Evolutionary conservation across 2,888 invertebrate species (phyloP).

Genomic region (Stenodema calcarata): DNA sequence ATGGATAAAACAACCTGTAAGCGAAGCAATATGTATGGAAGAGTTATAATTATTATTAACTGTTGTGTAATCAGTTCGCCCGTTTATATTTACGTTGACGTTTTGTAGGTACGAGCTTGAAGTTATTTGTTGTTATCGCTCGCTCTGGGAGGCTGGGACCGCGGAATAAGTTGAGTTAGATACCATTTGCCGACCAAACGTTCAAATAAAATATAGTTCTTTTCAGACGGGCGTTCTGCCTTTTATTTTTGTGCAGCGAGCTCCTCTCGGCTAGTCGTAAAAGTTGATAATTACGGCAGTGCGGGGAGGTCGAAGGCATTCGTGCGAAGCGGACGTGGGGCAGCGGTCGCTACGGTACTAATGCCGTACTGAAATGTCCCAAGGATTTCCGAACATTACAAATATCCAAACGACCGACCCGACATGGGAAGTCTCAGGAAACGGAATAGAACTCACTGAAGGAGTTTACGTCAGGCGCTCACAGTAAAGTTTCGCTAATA

Average conservation of each 20-base stretch:
- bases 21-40: too few species aligned
- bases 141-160: neutral
- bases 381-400: neutral
- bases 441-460: too few species aligned
- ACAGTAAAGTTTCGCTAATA: too few species aligned
- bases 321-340: neutral
- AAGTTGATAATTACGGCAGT: neutral
- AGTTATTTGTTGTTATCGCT: too few species aligned
- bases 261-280: neutral
- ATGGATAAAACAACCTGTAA: too few species aligned
- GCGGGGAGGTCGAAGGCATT: neutral
- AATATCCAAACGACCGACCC: neutral
- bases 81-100: too few species aligned
- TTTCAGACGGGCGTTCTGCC: neutral
- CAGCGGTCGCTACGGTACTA: neutral
- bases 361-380: neutral
- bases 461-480: too few species aligned
- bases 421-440: too few species aligned
- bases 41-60: too few species aligned
- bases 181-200: neutral
- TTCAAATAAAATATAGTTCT: neutral
- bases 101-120: too few species aligned
- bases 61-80: too few species aligned
- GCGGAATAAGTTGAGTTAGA: neutral
- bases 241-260: neutral